Base-by-base conservation (phyloP, 1,140 invertebrate species). In the Plodia interpunctella region DNA sequence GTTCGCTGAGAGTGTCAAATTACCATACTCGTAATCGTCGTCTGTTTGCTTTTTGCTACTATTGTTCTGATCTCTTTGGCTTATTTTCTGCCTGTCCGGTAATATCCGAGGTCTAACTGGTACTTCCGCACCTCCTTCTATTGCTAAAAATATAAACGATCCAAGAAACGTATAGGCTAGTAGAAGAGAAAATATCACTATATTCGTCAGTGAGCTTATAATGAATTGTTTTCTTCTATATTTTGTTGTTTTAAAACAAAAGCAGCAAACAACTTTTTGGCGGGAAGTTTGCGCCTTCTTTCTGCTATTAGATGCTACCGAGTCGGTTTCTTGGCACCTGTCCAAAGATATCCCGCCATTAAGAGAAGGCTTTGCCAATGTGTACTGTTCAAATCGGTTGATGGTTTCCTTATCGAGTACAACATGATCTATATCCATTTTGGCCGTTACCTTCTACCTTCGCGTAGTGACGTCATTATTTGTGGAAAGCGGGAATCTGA, bases 121-220 rank as follows among this genome's bases (percentile, higher is more conserved):
- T 50, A 89, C 66, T 54, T 85, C 82, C 21, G 78, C 76, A 15
- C 86, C 84, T 49, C 94, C 95, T 89, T 98, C 97, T 60, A 98
- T 95, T 11, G 96, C 94, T 60, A 97, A 91, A 86, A 99, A 99
- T 76, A 98, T 95, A 77, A 98, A 96, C 20, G 97, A 98, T 18
- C 91, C 92, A 35, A 98, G 90, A n/a, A 98, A 92, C 0, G 97
- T 97, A 84, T 99, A 99, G 8, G 95, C 95, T 21, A 98, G 91
- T 6, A 98, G 92, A 35, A 98, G 91, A 32, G 93, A 93, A 83
- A 96, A 97, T 65, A 98, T 95, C 4, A 96, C 96, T 50, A 97
- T 88, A 81, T 98, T 97, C 21, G 96, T 97, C 64, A 97, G 92
- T 55, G 96, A 92, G 2, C 94, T 94, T 20, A 90, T 87, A 65